Evolutionary conservation across 1,140 invertebrate genomes (phyloP).

Genomic region (Zaprionus nigranus): DNA sequence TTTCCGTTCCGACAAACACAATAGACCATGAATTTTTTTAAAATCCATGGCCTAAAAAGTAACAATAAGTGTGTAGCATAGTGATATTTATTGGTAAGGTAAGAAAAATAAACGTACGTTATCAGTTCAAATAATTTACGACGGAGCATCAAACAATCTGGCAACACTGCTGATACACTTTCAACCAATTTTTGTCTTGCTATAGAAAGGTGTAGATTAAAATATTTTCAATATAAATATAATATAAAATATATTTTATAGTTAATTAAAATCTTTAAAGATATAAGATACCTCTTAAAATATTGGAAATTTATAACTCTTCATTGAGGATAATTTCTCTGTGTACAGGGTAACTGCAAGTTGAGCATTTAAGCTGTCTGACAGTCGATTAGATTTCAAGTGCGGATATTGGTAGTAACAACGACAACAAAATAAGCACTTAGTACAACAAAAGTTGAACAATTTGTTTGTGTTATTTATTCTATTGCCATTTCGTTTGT

Average conservation of each 20-base stretch:
- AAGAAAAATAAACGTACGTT: background rate
- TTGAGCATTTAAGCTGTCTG: conserved; percentile 5
- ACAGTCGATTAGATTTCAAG: conserved; percentile 67
- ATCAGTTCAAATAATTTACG: background rate
- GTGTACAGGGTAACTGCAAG: background rate
- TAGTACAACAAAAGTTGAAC: conserved; percentile 27
- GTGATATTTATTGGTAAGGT: no score
- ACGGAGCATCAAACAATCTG: background rate
- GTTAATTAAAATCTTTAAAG: no score
- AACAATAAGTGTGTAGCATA: background rate
- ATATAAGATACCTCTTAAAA: background rate
- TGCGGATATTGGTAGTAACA: conserved; percentile 41
- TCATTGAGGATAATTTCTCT: no score
- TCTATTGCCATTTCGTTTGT: conserved; percentile 5
- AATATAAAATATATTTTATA: no score
- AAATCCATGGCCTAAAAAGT: no score
- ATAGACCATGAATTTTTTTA: no score
- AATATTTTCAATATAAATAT: no score
- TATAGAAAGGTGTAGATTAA: no score
- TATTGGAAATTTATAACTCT: background rate
- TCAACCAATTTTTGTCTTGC: no score
- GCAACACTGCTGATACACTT: background rate
- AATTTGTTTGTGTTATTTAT: conserved; percentile 35
- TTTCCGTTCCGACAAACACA: no score
- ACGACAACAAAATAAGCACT: conserved; percentile 32